phyloP scores from a whole-genome alignment of 23 tunicate genomes.

The Trididemnum clinides region DNA sequence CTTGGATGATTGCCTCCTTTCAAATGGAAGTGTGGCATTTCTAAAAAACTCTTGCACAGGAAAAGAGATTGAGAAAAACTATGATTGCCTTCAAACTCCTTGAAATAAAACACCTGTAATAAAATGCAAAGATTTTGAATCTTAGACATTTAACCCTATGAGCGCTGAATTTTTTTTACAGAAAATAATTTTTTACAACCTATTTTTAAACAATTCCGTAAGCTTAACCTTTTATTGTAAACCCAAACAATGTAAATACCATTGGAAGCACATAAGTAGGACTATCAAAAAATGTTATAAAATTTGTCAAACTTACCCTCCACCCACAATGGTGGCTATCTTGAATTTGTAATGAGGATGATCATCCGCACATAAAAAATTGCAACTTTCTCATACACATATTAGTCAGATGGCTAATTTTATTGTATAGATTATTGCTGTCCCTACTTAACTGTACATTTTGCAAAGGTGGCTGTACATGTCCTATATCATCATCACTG shows the following conservation, averaged over 20 bases:
- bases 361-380: neutral
- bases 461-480: no score
- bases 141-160: conserved; percentile 3
- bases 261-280: conserved; percentile 9
- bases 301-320: conserved; percentile 7
- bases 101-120: no score
- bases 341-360: conserved; percentile 11
- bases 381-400: conserved; percentile 18
- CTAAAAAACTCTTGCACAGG: no score
- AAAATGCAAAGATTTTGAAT: no score
- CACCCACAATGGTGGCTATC: neutral
- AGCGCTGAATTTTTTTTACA: conserved; percentile 20
- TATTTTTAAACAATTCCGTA: neutral
- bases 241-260: conserved; percentile 12
- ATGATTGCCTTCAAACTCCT: no score
- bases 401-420: conserved; percentile 7
- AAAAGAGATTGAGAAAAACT: no score
- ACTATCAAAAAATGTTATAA: conserved; percentile 8
- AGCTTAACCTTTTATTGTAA: conserved; percentile 6
- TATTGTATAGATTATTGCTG: neutral
- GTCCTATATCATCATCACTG: no score
- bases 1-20: no score
- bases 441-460: no score
- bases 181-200: conserved; percentile 9
- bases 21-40: no score